Base-by-base conservation (phyloP, 1,140 invertebrate genomes). In the Drosophila lacertosa region DNA sequence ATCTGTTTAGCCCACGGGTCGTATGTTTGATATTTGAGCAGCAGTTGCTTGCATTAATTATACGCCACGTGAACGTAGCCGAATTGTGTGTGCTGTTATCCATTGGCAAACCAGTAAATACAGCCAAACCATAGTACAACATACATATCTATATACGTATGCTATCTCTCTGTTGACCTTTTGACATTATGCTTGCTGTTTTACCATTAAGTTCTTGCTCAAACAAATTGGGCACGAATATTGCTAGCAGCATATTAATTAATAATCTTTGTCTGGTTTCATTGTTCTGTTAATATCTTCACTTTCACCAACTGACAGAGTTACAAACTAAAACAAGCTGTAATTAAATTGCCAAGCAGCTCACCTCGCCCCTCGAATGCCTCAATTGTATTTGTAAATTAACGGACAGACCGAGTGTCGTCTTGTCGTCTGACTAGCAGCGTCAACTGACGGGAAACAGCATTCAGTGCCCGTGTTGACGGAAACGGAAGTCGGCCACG, bases 351-450 rank as follows among this genome's bases (percentile, higher is more conserved):
- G 66, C 53, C 48, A 62, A 70, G 44, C 40, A 58, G 24, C 20
- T 45, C n/a, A 7, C 37, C 40, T 59, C 9, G 16, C 4, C 32
- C 48, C 42, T 44, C 11, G 3, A 22, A 10, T 42, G 16, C 3
- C 16, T 55, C 58, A 74, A 55, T 70, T 77, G 47, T 66, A 84
- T 77, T 86, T 84, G 77, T 67, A 86, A 77, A 81, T 86, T 86
- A 83, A 78, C 66, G 39, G 72, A 26, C 60, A 70, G 70, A 35
- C 70, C 35, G 55, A 53, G 57, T 60, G 45, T 51, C 54, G 45
- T 37, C 24, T 20, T 60, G 26, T 26, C 26, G 26, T 26, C 26
- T 20, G 15, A 5, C n/a, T 50, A 5, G 16, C 55, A 47, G 26
- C 26, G 37, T 20, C 9, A 15, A 16, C 35, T 48, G n/a, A 33